These are phyloP conservation scores for Ictalurus punctatus DNA, from an alignment of 2,113 vertebrate genomes.

Conservation along the genomic window DNA sequence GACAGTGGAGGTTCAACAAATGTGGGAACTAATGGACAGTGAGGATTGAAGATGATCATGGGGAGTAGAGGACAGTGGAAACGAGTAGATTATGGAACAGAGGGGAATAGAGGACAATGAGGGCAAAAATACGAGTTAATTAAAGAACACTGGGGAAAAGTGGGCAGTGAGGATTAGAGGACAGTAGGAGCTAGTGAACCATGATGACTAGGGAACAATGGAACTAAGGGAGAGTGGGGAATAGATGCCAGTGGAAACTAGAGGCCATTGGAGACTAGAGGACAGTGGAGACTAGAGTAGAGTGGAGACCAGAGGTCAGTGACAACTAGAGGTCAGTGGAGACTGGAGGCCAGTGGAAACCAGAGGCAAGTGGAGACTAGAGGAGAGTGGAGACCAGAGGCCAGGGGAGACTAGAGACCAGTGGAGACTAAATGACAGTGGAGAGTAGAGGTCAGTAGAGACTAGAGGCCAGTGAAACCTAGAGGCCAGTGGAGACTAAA, in stretches of 20 bases:
- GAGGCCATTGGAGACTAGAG: not conserved
- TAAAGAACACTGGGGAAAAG: not conserved
- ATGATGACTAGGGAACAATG: not conserved
- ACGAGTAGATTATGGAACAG: no score
- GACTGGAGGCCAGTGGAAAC: not conserved
- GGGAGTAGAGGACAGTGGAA: not conserved
- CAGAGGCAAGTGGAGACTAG: not conserved
- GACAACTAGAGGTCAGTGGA: not conserved
- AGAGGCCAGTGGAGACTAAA: not conserved
- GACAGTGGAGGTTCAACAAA: not conserved
- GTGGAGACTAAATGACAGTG: not conserved
- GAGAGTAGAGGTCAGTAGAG: not conserved
- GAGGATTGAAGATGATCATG: not conserved
- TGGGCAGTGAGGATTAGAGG: not conserved
- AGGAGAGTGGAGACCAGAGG: not conserved
- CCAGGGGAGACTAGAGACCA: no score
- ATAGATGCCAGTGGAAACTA: not conserved
- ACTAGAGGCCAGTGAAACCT: not conserved
- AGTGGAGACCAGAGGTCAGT: not conserved
- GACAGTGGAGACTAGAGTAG: not conserved
- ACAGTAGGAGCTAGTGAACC: not conserved
- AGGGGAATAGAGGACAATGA: not conserved
- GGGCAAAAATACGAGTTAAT: not conserved
- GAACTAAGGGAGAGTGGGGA: not conserved
- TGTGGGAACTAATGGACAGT: not conserved